Conservation (phyloP, 64 coral and sea anemone species). For the Stylophora pistillata region DNA sequence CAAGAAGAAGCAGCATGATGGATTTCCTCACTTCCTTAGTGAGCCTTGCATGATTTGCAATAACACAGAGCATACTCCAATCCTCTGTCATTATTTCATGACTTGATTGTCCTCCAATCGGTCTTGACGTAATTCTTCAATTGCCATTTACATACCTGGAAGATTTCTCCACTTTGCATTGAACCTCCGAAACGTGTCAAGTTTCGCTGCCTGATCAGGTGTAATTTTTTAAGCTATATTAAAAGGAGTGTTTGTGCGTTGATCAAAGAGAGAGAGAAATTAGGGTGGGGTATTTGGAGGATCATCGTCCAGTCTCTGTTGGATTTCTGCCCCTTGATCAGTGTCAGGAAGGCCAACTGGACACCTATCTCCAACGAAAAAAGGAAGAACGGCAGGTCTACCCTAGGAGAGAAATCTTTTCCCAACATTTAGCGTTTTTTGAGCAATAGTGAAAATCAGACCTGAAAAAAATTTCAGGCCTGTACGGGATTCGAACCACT, state of each 20-base stretch:
- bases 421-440: neutral
- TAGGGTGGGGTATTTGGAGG: neutral
- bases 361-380: neutral
- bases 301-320: no score
- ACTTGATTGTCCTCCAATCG: no score
- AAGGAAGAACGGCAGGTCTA: neutral
- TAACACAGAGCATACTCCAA: no score
- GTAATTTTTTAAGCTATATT: neutral
- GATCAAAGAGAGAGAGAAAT: neutral
- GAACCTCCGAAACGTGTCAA: neutral
- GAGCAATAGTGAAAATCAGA: no score
- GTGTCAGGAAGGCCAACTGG: neutral
- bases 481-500: no score
- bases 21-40: no score
- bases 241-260: neutral
- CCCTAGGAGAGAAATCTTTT: neutral
- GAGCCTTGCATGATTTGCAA: no score
- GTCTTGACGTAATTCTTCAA: no score
- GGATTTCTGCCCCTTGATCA: neutral
- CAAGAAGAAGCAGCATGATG: no score
- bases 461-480: no score
- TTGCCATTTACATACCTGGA: neutral
- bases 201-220: neutral
- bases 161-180: no score
- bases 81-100: no score